Conservation (phyloP, 2,797 vertebrate species). For the Acanthurus leucopareius region DNA sequence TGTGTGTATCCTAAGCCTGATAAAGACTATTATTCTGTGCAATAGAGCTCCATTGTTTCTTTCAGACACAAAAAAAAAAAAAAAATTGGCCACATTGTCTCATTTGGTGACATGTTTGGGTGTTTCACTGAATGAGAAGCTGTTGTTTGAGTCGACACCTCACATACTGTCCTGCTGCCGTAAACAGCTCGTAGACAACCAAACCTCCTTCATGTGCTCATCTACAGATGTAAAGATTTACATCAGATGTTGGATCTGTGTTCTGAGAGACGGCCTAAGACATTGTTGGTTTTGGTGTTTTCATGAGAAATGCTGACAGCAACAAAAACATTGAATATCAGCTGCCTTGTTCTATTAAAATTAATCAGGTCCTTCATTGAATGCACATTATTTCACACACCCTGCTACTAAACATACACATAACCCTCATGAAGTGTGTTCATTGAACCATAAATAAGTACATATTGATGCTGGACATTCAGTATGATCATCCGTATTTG, state of each 20-base stretch:
- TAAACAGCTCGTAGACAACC: not conserved
- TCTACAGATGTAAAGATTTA: not conserved
- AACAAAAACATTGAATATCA: not conserved
- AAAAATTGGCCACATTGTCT: not conserved
- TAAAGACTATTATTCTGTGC: not conserved
- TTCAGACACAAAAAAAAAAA: not conserved
- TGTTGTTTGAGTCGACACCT: not conserved
- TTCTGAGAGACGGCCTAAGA: not conserved
- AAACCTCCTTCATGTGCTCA: not conserved
- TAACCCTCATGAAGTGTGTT: constrained; percentile 15
- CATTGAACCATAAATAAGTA: not conserved
- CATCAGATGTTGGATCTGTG: not conserved
- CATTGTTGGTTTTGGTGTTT: not conserved
- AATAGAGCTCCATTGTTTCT: not conserved
- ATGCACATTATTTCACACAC: constrained; percentile 13
- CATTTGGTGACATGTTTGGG: not conserved
- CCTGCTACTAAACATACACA: not conserved
- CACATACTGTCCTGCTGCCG: not conserved
- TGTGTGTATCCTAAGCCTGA: not conserved
- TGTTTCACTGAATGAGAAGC: not conserved
- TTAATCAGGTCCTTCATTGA: not conserved
- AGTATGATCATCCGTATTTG: constrained; percentile 10
- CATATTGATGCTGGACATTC: not conserved
- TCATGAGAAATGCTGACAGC: not conserved
- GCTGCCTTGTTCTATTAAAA: not conserved